A percentile compares a stretch with the other conserved stretches of the same genome.
Conservation (phyloP, 2,113 vertebrate species). For the Agapornis roseicollis region DNA sequence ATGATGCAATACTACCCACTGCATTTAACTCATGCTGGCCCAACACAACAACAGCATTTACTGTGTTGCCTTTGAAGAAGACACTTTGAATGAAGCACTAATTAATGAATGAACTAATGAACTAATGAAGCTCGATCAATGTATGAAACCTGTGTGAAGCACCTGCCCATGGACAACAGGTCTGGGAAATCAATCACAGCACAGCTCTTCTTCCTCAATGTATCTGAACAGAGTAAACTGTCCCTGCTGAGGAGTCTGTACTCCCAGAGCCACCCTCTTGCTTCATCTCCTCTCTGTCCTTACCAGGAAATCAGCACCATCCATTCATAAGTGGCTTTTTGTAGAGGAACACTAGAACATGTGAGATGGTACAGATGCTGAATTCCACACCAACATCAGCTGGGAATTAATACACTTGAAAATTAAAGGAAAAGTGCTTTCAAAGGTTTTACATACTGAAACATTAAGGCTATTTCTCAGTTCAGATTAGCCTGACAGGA, state of each 20-base stretch:
- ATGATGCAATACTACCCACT: neutral
- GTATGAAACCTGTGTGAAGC: neutral
- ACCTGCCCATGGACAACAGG: neutral
- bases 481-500: neutral
- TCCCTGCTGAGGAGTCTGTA: neutral
- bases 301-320: neutral
- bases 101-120: too few species aligned
- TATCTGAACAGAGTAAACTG: neutral
- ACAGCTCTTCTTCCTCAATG: neutral
- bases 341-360: neutral
- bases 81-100: neutral
- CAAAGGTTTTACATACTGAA: neutral
- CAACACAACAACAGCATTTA: neutral
- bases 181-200: neutral
- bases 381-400: neutral
- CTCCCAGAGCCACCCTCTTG: neutral
- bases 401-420: neutral
- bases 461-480: neutral
- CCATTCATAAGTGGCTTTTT: neutral
- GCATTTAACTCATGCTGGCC: accelerated
- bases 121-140: neutral
- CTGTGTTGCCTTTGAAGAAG: neutral
- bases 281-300: neutral
- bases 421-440: neutral
- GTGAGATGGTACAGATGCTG: neutral